Evolutionary conservation across 2,888 invertebrate species (phyloP), one percentile per base, ranked within the genome.

Genomic region (Atherix ibis): DNA sequence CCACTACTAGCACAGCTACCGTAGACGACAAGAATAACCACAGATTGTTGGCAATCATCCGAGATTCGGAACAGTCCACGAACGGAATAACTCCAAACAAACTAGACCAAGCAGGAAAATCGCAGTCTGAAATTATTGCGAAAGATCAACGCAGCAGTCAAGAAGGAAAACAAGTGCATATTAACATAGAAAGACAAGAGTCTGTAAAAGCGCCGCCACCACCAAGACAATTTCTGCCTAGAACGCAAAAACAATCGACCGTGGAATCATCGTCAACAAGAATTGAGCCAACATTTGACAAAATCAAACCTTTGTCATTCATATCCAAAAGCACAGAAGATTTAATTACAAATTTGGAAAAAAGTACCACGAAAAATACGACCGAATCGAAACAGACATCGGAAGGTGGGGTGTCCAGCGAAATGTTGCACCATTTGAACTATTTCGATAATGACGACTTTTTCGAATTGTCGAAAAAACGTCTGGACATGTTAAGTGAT

Each of bases 1-100:
- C n/a, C 13, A n/a, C n/a, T 9, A 27, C 19, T 27, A 28, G 19
- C 24, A 13, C 15, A 12, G 34, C 22, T 35, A 44, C 45, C 43
- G 41, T 48, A 44, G 40, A 44, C 42, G 43, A 60, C 63, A n/a
- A 65, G 66, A 49, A 51, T 45, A 69, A 67, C 54, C 67, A 69
- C 57, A 67, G 73, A 45, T 62, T 74, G 43, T 57, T 75, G 54
- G 71, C 72, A 46, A 65, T 75, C 45, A 70, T 75, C 54, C 66
- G 69, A 48, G 69, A 71, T 50, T 63, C 67, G 38, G 50, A 54
- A 32, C 52, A 64, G 37, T 33, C 36, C n/a, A 24, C 29, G 8
- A 38, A 38, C 35, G 39, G 35, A 34, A 39, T 39, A 40, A 44
- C 34, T 43, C 42, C 39, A 40, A 46, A 27, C 38, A 16, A 35